phyloP scores from a whole-genome alignment of 2,797 vertebrate genomes.

The Lemur catta region DNA sequence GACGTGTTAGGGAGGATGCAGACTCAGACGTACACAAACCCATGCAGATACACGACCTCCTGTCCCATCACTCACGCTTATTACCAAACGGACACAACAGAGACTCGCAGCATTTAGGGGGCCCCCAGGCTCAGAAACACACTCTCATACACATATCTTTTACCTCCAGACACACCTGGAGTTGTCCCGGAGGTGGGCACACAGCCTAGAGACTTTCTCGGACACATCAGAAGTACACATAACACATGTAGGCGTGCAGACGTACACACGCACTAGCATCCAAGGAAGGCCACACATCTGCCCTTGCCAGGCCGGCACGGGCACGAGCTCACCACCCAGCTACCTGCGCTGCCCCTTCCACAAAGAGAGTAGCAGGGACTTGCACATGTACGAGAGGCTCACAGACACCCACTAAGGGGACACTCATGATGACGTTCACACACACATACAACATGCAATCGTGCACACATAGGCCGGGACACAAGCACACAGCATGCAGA shows the following conservation, averaged over 20 bases:
- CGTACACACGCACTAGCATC: not conserved
- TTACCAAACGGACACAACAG: not conserved
- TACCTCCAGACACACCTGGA: not conserved
- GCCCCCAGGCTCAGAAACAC: not conserved
- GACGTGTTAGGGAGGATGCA: not conserved
- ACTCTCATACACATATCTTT: not conserved
- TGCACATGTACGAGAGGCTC: not conserved
- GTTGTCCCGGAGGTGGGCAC: not conserved
- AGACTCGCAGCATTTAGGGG: not conserved
- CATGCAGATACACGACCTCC: not conserved
- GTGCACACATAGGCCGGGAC: not conserved
- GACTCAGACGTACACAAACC: not conserved
- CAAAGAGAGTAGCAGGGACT: not conserved
- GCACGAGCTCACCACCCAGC: not conserved
- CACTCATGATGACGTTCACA: not conserved
- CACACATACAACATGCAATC: not conserved
- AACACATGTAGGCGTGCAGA: rapidly evolving
- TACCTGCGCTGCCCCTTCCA: not conserved
- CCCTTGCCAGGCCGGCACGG: not conserved
- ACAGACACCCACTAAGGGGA: not conserved
- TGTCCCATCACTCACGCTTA: not conserved
- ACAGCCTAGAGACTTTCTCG: not conserved
- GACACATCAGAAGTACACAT: not conserved
- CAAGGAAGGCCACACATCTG: not conserved
- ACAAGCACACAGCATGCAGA: not conserved